A percentile compares a stretch with the other conserved stretches of the same genome.
Conservation (phyloP, 1,140 invertebrate species). For the Drosophila baimaii region DNA sequence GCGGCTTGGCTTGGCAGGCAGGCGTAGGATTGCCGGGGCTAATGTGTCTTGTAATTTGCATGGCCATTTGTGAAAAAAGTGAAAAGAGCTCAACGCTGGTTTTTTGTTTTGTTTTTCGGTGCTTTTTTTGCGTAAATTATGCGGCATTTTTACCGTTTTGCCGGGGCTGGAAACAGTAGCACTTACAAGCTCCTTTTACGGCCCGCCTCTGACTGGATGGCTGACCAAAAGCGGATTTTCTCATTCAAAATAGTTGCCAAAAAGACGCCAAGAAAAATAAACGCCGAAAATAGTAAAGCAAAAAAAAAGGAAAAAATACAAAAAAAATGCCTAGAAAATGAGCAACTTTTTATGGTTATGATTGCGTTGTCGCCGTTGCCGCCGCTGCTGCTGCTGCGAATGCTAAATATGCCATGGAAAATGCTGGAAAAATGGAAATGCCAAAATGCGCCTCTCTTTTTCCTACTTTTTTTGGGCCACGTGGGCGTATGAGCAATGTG, state of each 20-base stretch:
- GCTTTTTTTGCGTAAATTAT: conserved; percentile 73
- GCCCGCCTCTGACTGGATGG: conserved; percentile 32
- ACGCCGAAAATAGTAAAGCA: conserved; percentile 19
- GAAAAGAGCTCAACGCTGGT: conserved; percentile 63
- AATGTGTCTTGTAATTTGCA: conserved; percentile 84
- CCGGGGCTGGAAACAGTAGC: conserved; percentile 72
- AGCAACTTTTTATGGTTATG: conserved; percentile 79
- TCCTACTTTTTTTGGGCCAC: conserved; percentile 36
- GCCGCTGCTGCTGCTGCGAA: conserved; percentile 49
- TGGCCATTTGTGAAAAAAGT: conserved; percentile 82
- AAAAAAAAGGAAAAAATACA: conserved; percentile 20
- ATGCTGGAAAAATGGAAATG: conserved; percentile 68
- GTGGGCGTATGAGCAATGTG: conserved; percentile 74
- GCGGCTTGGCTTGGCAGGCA: conserved; percentile 27
- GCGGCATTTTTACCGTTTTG: conserved; percentile 77
- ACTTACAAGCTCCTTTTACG: conserved; percentile 80
- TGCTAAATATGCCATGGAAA: conserved; percentile 78
- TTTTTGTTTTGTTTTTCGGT: conserved; percentile 16
- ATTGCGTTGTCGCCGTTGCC: conserved; percentile 59
- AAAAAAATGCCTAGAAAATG: conserved; percentile 47
- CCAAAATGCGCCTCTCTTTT: conserved; percentile 36
- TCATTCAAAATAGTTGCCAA: conserved; percentile 64
- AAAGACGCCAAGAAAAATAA: conserved; percentile 14
- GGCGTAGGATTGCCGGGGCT: conserved; percentile 73
- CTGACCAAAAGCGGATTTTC: conserved; percentile 54